A percentile compares a stretch with the other conserved stretches of the same genome.
phyloP scores from a whole-genome alignment of 2,797 vertebrate genomes.

The Aulostomus chinensis region DNA sequence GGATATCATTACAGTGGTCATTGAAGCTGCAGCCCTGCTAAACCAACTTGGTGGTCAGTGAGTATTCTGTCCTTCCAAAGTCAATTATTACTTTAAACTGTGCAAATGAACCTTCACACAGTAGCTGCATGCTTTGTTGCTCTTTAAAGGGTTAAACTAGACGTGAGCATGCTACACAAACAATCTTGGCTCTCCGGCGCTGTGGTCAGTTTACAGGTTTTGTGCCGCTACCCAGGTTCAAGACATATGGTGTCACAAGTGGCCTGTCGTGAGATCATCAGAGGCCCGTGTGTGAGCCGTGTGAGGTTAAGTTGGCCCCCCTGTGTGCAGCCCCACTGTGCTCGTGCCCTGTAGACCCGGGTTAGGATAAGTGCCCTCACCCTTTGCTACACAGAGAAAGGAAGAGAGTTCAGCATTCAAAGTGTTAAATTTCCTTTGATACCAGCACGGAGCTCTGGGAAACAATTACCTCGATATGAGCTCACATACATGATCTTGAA shows the following conservation, averaged over 20 bases:
- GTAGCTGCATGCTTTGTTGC: slow-evolving; percentile 44
- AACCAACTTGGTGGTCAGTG: background rate
- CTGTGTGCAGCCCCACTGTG: no score
- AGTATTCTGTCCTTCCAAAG: slow-evolving; percentile 31
- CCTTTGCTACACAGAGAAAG: slow-evolving; percentile 48
- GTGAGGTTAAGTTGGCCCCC: no score
- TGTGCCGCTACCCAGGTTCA: no score
- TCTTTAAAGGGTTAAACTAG: no score
- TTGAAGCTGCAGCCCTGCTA: background rate
- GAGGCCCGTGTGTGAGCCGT: no score
- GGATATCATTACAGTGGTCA: slow-evolving; percentile 12
- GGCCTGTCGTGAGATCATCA: no score
- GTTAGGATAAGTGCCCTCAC: slow-evolving; percentile 26
- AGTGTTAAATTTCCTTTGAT: slow-evolving; percentile 57
- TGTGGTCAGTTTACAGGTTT: no score
- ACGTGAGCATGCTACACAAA: no score
- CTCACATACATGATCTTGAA: slow-evolving; percentile 30
- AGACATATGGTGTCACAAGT: no score
- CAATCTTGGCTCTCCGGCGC: no score
- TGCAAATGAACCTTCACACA: slow-evolving; percentile 36
- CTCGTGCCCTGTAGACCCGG: no score
- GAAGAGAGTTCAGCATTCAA: slow-evolving; percentile 45
- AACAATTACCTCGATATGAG: slow-evolving; percentile 43
- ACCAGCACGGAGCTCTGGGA: slow-evolving; percentile 48
- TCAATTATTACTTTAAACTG: slow-evolving; percentile 33